phyloP scores from a whole-genome alignment of 2,113 vertebrate species.

The Cariama cristata region DNA sequence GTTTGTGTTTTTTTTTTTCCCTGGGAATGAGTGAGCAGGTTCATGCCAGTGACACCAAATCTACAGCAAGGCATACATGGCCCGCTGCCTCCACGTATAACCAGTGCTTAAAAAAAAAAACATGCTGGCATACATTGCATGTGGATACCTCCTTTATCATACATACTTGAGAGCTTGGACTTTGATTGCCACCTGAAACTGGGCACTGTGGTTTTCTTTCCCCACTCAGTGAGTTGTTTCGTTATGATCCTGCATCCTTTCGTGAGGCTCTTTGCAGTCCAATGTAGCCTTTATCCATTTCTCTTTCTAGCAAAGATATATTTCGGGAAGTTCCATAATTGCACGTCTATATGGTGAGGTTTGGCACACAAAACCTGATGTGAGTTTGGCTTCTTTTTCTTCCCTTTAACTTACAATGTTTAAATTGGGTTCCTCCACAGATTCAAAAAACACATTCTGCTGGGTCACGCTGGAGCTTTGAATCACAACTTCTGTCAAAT shows the following conservation, averaged over 20 bases:
- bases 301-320: constrained; percentile 73
- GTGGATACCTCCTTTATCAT: not conserved
- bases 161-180: not conserved
- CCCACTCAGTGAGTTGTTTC: not conserved
- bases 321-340: constrained; percentile 64
- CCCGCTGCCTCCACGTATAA: not conserved
- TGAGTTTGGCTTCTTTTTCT: constrained; percentile 13
- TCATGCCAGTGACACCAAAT: not conserved
- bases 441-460: constrained; percentile 6
- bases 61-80: not conserved
- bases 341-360: constrained; percentile 63
- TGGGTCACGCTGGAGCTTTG: not conserved
- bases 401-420: constrained; percentile 19
- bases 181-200: not conserved
- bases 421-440: not conserved
- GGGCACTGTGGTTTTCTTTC: not conserved
- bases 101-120: not conserved
- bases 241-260: not conserved
- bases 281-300: constrained; percentile 26
- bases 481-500: not conserved
- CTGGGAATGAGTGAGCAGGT: not conserved
- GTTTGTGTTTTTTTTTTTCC: not conserved
- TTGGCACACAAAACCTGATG: constrained; percentile 22
- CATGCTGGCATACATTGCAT: not conserved
- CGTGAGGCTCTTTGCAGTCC: not conserved